These are phyloP conservation scores for Herpailurus yagouaroundi DNA, from an alignment of 2,113 vertebrate species.

Conservation along the genomic window DNA sequence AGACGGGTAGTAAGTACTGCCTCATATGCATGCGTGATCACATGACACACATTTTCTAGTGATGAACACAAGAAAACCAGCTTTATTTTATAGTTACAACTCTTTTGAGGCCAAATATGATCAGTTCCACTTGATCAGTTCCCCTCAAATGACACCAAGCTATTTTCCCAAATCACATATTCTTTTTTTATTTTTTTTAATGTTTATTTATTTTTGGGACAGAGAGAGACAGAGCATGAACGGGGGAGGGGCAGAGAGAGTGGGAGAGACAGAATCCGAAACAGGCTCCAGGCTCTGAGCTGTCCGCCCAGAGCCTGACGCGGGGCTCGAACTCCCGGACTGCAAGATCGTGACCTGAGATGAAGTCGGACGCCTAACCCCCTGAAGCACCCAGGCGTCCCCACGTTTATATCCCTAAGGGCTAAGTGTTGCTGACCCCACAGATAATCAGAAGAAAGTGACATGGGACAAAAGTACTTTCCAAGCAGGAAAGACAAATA, in stretches of 20 bases:
- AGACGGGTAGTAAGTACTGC: too few relatives aligned
- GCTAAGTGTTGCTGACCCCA: neutral
- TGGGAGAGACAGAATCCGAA: too few relatives aligned
- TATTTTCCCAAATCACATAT: neutral
- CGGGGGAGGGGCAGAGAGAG: too few relatives aligned
- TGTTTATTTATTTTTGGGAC: too few relatives aligned
- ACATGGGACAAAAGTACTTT: neutral
- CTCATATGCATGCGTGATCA: neutral
- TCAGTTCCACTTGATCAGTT: neutral
- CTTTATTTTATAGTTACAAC: neutral
- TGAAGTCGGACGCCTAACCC: too few relatives aligned
- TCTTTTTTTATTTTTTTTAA: too few relatives aligned
- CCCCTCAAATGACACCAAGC: neutral
- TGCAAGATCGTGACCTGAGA: too few relatives aligned
- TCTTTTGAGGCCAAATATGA: slow-evolving; percentile 13
- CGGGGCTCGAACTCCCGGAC: too few relatives aligned
- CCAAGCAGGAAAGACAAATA: neutral
- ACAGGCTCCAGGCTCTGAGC: too few relatives aligned
- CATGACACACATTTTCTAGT: neutral
- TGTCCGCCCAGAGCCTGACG: too few relatives aligned
- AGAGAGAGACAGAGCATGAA: too few relatives aligned
- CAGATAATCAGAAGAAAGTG: slow-evolving; percentile 24
- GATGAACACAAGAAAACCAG: neutral
- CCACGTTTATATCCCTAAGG: neutral
- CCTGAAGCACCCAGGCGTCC: too few relatives aligned